Evolutionary conservation across 2,888 invertebrate species (phyloP), one percentile per base, ranked within the genome.

Genomic region (Pollenia angustigena): DNA sequence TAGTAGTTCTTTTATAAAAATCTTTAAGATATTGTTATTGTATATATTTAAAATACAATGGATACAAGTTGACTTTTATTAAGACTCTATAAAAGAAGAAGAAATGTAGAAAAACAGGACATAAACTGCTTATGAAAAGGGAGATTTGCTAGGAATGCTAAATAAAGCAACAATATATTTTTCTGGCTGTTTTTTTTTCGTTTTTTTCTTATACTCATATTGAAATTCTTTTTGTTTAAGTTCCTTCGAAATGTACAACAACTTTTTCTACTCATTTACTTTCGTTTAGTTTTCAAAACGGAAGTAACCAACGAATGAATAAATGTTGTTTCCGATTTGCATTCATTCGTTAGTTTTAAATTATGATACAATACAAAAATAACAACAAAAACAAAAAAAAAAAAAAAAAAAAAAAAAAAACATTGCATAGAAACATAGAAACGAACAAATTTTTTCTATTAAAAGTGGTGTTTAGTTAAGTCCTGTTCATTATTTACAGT

Each of bases 291-390:
- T 50, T 9, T 54, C 12, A 42, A 32, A 82, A 62, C 89, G 89
- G 89, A 89, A 88, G 87, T 87, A 84, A 86, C 82, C 88, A 88
- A 87, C 88, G 88, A 88, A 89, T 88, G 89, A 89, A 89, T 89
- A 89, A 89, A 89, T 89, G 89, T 82, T 88, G 83, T 86, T 89
- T 89, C 89, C 89, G 89, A 83, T 88, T 88, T 87, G 86, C 86
- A 88, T 88, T 88, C 88, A 87, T 89, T 87, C 89, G 87, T 86
- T 86, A 85, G 82, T 87, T 88, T 88, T 88, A 88, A 88, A 85
- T 87, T 88, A 86, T 86, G 85, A 87, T 87, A 78, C 76, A 83
- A 66, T 42, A 50, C 23, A 68, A 68, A 46, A n/a, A 60, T 44
- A 78, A 52, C 18, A 72, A 23, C 48, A 71, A 69, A 18, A 18